Evolutionary conservation across 2,888 invertebrate genomes (phyloP).

Genomic region (Siphonodentalium dalli): DNA sequence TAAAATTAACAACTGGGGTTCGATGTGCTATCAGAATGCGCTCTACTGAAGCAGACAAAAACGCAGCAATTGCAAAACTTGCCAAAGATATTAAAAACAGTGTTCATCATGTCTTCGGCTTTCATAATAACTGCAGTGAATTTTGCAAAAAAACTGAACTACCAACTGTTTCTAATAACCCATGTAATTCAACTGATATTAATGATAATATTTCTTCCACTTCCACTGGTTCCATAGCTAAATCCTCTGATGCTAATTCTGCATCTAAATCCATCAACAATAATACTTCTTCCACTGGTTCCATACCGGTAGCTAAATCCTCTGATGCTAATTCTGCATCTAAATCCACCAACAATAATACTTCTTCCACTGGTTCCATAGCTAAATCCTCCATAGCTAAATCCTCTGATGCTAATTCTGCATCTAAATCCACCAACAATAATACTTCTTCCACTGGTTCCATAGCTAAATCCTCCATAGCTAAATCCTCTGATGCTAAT

Average conservation of each 20-base stretch:
- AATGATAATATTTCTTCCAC: background rate
- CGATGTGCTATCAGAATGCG: constrained; percentile 28
- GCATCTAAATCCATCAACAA: no score
- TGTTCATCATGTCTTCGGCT: constrained; percentile 23
- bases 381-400: no score
- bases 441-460: no score
- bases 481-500: constrained; percentile 10
- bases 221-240: background rate
- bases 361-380: no score
- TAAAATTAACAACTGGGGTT: constrained; percentile 16
- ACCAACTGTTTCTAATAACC: no score
- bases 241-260: background rate
- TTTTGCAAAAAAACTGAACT: constrained; percentile 17
- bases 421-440: constrained; percentile 7
- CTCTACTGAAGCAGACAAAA: background rate
- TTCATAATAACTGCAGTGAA: constrained; percentile 20
- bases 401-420: no score
- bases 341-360: no score
- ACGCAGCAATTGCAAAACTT: background rate
- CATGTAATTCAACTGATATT: background rate
- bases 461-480: no score
- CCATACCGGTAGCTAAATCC: no score
- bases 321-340: no score
- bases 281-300: no score
- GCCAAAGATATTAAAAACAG: constrained; percentile 25